A percentile compares a stretch with the other conserved stretches of the same genome.
phyloP scores from a whole-genome alignment of 2,797 vertebrate genomes.

The Poeciliopsis presidionis region DNA sequence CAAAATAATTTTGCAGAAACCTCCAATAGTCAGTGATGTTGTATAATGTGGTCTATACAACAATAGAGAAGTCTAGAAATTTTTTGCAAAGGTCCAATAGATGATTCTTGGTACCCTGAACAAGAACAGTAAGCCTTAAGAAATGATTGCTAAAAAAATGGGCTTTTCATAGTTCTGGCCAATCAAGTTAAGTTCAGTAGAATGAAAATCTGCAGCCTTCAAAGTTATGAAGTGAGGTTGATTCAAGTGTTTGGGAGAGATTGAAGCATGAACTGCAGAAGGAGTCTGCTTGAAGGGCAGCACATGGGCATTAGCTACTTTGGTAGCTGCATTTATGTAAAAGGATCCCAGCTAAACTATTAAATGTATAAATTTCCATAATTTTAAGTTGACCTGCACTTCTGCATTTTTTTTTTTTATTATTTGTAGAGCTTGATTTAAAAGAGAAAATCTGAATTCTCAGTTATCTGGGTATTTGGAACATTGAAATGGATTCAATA shows the following conservation, averaged over 20 bases:
- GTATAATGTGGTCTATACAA: neutral
- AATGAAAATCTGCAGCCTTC: neutral
- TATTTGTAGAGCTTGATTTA: neutral
- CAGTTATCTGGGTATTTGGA: neutral
- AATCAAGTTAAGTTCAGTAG: neutral
- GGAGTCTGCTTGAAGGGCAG: neutral
- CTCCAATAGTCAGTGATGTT: neutral
- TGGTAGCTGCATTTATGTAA: neutral
- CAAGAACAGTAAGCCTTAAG: neutral
- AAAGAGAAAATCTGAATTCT: neutral
- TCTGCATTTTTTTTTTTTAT: neutral
- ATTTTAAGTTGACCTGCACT: neutral
- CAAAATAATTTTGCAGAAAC: neutral
- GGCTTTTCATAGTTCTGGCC: neutral
- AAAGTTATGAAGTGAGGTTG: neutral
- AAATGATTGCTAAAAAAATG: neutral
- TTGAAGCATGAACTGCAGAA: neutral
- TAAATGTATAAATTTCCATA: neutral
- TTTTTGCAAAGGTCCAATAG: neutral
- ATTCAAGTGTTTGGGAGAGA: neutral
- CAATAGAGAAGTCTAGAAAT: neutral
- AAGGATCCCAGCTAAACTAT: neutral
- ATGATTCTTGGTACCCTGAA: neutral
- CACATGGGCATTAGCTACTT: neutral
- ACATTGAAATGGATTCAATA: neutral